Evolutionary conservation across 2,113 vertebrate genomes (phyloP).

Genomic region (Perognathus longimembris): DNA sequence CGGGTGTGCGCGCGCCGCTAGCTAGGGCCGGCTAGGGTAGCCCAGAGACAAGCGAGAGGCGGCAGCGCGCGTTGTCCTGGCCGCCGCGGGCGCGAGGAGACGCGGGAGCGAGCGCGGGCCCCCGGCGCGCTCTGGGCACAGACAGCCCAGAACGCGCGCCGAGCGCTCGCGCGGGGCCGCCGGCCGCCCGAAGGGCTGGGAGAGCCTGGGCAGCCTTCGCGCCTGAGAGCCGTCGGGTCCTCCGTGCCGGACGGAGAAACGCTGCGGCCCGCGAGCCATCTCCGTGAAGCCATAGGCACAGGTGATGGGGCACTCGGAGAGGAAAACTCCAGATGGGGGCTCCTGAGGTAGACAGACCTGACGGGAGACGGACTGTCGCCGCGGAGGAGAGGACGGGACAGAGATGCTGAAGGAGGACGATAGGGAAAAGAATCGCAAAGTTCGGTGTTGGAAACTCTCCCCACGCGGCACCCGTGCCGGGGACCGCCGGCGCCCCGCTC

Average conservation of each 20-base stretch:
- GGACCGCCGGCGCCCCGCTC: background rate
- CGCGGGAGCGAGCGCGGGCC: conserved; percentile 46
- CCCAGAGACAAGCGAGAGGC: conserved; percentile 54
- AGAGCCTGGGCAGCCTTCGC: too few species aligned
- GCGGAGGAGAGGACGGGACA: background rate
- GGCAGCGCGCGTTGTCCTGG: conserved; percentile 62
- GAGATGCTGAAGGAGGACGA: conserved; percentile 1
- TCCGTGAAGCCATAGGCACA: background rate
- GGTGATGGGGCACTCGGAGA: background rate
- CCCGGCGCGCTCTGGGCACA: conserved; percentile 68
- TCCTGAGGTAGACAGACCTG: background rate
- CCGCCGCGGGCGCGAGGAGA: conserved; percentile 54
- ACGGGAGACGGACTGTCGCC: background rate
- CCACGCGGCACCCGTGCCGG: background rate
- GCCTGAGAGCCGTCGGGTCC: too few species aligned
- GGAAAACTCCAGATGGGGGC: background rate
- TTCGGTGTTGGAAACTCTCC: background rate
- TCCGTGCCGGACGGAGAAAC: too few species aligned
- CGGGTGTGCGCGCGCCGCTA: conserved; percentile 43
- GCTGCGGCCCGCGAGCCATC: background rate
- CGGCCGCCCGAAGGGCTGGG: fast-evolving
- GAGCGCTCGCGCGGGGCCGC: background rate
- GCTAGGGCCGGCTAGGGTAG: conserved; percentile 5
- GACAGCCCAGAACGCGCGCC: conserved; percentile 14
- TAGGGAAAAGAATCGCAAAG: background rate